Conservation (phyloP, 2,797 vertebrate species). For the Onychomys arenicola region DNA sequence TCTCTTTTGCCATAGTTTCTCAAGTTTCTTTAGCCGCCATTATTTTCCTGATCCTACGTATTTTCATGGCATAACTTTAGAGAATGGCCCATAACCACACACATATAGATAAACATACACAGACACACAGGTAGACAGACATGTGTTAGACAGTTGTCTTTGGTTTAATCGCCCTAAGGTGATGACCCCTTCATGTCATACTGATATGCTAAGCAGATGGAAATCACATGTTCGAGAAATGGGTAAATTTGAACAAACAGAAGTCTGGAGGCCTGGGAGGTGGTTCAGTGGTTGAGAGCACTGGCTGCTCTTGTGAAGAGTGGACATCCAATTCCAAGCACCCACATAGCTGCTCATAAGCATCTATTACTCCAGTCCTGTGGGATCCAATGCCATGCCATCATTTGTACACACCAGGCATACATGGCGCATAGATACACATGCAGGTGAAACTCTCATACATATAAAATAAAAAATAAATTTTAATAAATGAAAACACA, state of each 20-base stretch:
- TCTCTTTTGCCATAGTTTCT: neutral
- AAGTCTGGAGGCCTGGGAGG: neutral
- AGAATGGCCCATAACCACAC: neutral
- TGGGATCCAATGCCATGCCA: neutral
- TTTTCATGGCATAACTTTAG: neutral
- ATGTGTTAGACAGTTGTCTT: neutral
- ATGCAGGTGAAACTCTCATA: neutral
- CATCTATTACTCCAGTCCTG: neutral
- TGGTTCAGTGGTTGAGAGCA: neutral
- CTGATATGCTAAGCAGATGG: neutral
- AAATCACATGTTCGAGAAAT: neutral
- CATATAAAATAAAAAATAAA: neutral
- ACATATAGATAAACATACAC: neutral
- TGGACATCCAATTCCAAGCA: neutral
- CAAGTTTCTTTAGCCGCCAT: neutral
- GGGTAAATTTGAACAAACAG: neutral
- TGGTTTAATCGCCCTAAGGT: neutral
- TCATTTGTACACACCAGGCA: neutral
- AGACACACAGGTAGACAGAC: fast-evolving
- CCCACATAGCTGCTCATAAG: neutral
- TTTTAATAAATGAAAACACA: neutral
- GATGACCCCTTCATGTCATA: neutral
- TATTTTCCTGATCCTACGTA: neutral
- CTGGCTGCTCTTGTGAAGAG: neutral
- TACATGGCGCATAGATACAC: neutral